phyloP scores from a whole-genome alignment of 2,888 invertebrate species.

The Thelaira solivaga region DNA sequence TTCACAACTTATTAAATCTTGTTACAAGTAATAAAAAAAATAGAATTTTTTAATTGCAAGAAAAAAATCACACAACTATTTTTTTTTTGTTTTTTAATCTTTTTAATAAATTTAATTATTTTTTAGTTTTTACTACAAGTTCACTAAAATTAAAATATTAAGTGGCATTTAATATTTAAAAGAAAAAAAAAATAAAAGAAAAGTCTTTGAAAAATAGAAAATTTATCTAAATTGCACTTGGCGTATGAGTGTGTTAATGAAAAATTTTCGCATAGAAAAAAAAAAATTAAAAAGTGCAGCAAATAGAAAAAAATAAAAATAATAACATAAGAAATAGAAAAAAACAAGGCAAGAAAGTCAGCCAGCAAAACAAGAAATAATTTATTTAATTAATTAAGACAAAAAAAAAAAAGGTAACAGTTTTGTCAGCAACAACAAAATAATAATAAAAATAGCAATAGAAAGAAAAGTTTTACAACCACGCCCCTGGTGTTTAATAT shows the following conservation, averaged over 20 bases:
- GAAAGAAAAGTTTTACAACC: slow-evolving; percentile 32
- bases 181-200: no score
- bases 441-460: slow-evolving; percentile 16
- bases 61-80: neutral
- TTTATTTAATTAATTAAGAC: slow-evolving; percentile 1
- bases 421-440: neutral
- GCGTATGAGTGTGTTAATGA: slow-evolving; percentile 51
- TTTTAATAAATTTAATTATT: no score
- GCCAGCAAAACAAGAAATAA: neutral
- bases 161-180: no score
- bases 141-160: no score
- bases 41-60: neutral
- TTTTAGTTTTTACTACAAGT: no score
- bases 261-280: slow-evolving; percentile 26
- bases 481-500: slow-evolving; percentile 52
- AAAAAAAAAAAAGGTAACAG: neutral
- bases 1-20: slow-evolving; percentile 27
- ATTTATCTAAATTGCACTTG: slow-evolving; percentile 29
- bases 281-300: slow-evolving; percentile 16
- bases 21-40: no score
- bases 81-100: slow-evolving; percentile 10
- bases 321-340: neutral
- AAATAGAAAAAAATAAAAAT: neutral
- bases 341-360: slow-evolving; percentile 9
- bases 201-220: slow-evolving; percentile 18